Evolutionary conservation across 1,140 invertebrate genomes (phyloP).

Genomic region (Macrobrachium rosenbergii): DNA sequence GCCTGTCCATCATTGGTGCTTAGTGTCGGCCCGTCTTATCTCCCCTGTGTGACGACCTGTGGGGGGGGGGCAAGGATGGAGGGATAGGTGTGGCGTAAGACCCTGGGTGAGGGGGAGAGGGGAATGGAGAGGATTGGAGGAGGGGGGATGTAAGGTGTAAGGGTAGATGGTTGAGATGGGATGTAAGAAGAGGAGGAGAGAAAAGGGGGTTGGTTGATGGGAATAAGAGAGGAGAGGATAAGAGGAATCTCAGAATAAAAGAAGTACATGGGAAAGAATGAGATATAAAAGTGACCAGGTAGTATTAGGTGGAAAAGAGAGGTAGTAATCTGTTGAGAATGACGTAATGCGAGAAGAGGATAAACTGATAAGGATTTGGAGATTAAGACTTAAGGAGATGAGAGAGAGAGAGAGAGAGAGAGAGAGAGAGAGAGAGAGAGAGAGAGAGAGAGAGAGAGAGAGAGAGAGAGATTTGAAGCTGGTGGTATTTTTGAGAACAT

Average conservation of each 20-base stretch:
- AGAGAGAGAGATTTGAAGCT: no score
- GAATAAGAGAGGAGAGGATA: neutral
- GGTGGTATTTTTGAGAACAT: no score
- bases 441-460: neutral
- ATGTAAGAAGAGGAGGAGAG: neutral
- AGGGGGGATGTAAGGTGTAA: neutral
- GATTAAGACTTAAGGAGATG: neutral
- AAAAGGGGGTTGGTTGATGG: neutral
- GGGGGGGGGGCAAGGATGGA: neutral
- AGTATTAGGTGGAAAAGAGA: neutral
- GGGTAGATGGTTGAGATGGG: neutral
- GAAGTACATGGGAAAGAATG: neutral
- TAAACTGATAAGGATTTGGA: no score
- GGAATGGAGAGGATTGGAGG: neutral
- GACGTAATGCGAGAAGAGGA: no score
- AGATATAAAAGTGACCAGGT: neutral
- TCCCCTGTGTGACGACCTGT: constrained; percentile 48
- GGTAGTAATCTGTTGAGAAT: neutral
- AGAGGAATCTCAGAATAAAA: neutral
- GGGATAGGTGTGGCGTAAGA: neutral
- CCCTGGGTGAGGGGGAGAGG: neutral
- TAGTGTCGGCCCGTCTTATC: constrained; percentile 61
- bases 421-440: neutral
- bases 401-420: neutral
- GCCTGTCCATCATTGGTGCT: constrained; percentile 59